Percentiles rank a stretch among this genome's conserved stretches.
Conservation (phyloP, 2,113 vertebrate species). For the Melanerpes formicivorus region DNA sequence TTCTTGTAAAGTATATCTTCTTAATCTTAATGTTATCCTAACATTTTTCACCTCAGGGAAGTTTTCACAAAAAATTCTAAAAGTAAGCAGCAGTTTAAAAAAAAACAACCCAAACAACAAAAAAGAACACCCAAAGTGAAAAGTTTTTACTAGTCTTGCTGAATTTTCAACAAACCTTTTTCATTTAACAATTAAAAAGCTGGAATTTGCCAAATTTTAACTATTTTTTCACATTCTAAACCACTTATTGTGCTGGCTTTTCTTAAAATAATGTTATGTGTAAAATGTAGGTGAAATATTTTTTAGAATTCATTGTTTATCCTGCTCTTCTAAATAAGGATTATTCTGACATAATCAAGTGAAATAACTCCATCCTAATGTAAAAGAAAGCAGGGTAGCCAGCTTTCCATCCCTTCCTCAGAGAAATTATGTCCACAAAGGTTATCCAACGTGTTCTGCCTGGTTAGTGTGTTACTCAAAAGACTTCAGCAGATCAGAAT, state of each 20-base stretch:
- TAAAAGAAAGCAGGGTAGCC: not conserved
- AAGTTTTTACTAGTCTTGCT: not conserved
- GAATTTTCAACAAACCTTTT: not conserved
- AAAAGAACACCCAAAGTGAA: not conserved
- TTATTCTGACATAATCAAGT: not conserved
- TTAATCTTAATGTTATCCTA: constrained; percentile 52
- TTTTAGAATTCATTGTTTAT: not conserved
- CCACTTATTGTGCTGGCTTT: not conserved
- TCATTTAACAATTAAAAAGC: not conserved
- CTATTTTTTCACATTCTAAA: not conserved
- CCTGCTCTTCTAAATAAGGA: not conserved
- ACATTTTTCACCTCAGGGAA: constrained; percentile 18
- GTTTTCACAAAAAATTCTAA: not conserved
- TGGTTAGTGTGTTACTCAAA: not conserved
- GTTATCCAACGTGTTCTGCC: not conserved
- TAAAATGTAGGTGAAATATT: not conserved
- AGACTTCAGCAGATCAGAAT: not conserved
- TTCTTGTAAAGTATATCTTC: constrained; percentile 43
- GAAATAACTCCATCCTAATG: not conserved
- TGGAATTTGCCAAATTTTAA: not conserved
- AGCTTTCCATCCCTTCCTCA: not conserved
- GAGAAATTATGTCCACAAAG: not conserved
- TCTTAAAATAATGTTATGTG: not conserved
- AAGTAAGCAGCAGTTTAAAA: not conserved
- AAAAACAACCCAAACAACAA: not conserved